These are phyloP conservation scores for Mactra quadrangularis DNA, from an alignment of 1,140 invertebrate species.

Conservation along the genomic window DNA sequence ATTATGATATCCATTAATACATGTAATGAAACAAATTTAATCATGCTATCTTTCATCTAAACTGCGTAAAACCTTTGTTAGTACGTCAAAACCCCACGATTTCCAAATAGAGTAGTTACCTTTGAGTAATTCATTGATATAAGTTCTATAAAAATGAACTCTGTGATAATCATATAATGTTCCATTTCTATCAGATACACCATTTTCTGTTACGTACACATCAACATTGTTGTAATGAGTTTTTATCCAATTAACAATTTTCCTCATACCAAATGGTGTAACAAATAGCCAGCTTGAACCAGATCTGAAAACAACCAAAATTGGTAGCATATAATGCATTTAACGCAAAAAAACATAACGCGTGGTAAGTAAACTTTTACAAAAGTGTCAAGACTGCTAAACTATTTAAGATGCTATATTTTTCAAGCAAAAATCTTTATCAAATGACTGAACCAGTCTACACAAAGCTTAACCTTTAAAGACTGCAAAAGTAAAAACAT, in stretches of 20 bases:
- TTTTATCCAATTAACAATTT: conserved; percentile 87
- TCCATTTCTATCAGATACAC: conserved; percentile 84
- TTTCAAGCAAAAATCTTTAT: no score
- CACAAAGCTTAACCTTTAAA: no score
- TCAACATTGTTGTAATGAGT: conserved; percentile 86
- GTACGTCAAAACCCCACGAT: no score
- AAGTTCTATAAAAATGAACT: conserved; percentile 85
- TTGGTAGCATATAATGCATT: not conserved
- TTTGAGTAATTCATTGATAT: conserved; percentile 87
- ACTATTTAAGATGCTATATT: no score
- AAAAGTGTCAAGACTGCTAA: not conserved
- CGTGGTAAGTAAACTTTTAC: conserved; percentile 59
- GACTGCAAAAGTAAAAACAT: no score
- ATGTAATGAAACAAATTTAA: no score
- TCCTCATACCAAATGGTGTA: conserved; percentile 88
- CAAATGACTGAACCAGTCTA: no score
- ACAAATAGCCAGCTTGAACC: conserved; percentile 79
- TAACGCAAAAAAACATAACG: conserved; percentile 41
- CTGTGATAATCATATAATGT: conserved; percentile 85
- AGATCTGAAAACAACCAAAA: conserved; percentile 61
- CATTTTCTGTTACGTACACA: conserved; percentile 90
- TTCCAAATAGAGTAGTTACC: no score
- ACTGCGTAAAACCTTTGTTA: no score
- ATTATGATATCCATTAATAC: no score
- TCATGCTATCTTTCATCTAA: no score